Evolutionary conservation across 2,888 invertebrate species (phyloP).

Genomic region (Dioctria linearis): DNA sequence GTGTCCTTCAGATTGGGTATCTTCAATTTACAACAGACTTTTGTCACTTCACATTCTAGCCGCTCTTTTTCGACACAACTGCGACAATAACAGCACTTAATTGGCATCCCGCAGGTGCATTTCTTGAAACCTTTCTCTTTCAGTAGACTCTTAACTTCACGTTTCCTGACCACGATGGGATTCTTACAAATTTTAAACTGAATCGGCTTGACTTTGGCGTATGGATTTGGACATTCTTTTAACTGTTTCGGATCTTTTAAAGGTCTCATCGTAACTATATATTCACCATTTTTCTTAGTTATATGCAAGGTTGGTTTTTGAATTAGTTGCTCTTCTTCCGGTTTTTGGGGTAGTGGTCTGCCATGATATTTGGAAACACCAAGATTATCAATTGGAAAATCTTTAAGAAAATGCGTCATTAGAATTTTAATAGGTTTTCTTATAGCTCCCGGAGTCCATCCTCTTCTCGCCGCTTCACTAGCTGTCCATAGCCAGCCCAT

Average conservation of each 20-base stretch:
- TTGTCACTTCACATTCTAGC: conserved; percentile 72
- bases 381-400: conserved; percentile 67
- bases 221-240: conserved; percentile 77
- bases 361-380: conserved; percentile 64
- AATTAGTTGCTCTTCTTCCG: conserved; percentile 49
- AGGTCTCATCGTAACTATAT: conserved; percentile 79
- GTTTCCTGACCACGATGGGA: conserved; percentile 71
- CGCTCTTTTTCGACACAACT: conserved; percentile 70
- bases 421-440: conserved; percentile 67
- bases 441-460: conserved; percentile 69
- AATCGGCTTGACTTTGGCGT: conserved; percentile 79
- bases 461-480: conserved; percentile 62
- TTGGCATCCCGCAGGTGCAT: conserved; percentile 73
- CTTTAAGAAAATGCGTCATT: conserved; percentile 68
- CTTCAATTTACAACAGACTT: conserved; percentile 67
- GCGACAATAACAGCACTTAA: conserved; percentile 67
- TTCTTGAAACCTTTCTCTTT: conserved; percentile 74
- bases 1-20: conserved; percentile 62
- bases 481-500: conserved; percentile 81
- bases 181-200: conserved; percentile 79
- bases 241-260: conserved; percentile 76
- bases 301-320: conserved; percentile 77
- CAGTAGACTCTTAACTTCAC: conserved; percentile 74
- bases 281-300: conserved; percentile 77
- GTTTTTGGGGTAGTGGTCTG: conserved; percentile 59